phyloP scores from a whole-genome alignment of 1,140 invertebrate species.

The Apis dorsata region DNA sequence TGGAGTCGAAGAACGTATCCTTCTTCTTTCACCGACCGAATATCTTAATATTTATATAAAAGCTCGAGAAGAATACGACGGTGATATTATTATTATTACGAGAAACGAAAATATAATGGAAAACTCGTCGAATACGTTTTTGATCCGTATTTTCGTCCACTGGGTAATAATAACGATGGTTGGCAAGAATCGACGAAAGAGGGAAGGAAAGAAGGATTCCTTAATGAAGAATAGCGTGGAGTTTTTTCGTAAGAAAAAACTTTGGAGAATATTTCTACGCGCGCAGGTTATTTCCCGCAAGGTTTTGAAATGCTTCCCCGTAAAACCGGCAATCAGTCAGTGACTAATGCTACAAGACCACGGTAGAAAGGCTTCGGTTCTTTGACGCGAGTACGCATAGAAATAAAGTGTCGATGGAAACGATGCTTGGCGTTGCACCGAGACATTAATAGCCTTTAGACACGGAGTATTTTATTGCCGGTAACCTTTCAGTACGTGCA shows the following conservation, averaged over 20 bases:
- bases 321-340: slow-evolving; percentile 40
- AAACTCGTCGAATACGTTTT: no score
- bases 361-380: slow-evolving; percentile 35
- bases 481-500: slow-evolving; percentile 63
- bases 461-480: slow-evolving; percentile 63
- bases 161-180: not conserved
- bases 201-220: not conserved
- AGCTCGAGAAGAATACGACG: no score
- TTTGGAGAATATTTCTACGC: slow-evolving; percentile 22
- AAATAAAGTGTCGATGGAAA: slow-evolving; percentile 65
- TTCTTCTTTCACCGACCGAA: not conserved
- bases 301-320: slow-evolving; percentile 29
- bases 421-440: slow-evolving; percentile 59
- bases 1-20: not conserved
- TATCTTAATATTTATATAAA: no score
- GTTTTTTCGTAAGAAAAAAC: no score
- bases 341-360: slow-evolving; percentile 36
- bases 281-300: slow-evolving; percentile 20
- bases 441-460: slow-evolving; percentile 64
- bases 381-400: slow-evolving; percentile 56
- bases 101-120: no score
- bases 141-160: no score
- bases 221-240: not conserved
- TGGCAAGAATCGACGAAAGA: not conserved
- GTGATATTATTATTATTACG: no score